phyloP scores from a whole-genome alignment of 2,888 invertebrate genomes.

The Amblyteles armatorius region DNA sequence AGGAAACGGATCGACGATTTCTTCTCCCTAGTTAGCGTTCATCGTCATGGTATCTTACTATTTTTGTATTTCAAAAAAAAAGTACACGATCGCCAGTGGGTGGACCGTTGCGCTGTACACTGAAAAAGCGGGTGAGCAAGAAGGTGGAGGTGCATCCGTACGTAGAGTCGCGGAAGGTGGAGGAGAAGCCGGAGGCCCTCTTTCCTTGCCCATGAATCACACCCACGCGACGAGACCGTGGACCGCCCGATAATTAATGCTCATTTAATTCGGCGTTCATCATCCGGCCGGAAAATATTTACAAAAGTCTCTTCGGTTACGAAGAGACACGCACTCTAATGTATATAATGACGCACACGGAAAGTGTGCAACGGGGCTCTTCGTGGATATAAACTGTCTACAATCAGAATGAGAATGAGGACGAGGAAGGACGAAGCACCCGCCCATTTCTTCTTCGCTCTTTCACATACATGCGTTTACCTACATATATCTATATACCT shows the following conservation, averaged over 20 bases:
- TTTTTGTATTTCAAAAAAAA: slow-evolving; percentile 16
- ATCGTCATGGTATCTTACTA: neutral
- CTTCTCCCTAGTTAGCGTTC: slow-evolving; percentile 1
- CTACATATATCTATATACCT: neutral
- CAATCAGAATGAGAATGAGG: slow-evolving; percentile 22
- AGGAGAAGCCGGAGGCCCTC: slow-evolving; percentile 71
- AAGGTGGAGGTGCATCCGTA: slow-evolving; percentile 62
- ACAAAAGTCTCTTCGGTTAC: slow-evolving; percentile 73
- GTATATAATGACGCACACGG: slow-evolving; percentile 16
- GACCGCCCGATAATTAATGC: slow-evolving; percentile 82
- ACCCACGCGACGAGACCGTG: slow-evolving; percentile 80
- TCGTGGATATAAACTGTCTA: slow-evolving; percentile 35
- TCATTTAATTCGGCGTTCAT: slow-evolving; percentile 83
- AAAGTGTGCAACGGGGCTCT: slow-evolving; percentile 11
- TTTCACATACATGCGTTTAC: slow-evolving; percentile 15
- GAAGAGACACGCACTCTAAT: slow-evolving; percentile 22
- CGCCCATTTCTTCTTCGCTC: slow-evolving; percentile 31
- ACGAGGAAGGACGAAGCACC: slow-evolving; percentile 32
- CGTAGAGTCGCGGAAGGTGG: slow-evolving; percentile 60
- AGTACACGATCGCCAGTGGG: slow-evolving; percentile 69
- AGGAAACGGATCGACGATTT: neutral
- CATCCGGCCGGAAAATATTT: slow-evolving; percentile 81
- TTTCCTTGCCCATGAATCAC: slow-evolving; percentile 81
- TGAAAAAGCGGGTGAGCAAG: slow-evolving; percentile 57
- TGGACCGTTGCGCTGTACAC: slow-evolving; percentile 20